Evolutionary conservation across 2,797 vertebrate genomes (phyloP).

Genomic region (Artibeus jamaicensis): DNA sequence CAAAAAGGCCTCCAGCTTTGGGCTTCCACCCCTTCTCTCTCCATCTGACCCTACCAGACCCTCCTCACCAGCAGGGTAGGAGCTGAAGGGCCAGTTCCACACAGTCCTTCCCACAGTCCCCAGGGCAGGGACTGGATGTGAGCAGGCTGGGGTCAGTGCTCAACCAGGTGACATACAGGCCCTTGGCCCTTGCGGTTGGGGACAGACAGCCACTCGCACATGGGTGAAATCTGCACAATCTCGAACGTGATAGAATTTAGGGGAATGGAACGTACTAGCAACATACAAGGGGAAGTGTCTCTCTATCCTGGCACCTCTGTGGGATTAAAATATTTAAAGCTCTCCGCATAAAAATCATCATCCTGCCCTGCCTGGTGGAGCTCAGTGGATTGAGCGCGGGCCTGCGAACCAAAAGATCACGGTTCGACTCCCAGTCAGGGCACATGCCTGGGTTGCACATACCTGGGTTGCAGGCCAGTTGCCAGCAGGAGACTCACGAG

Average conservation of each 20-base stretch:
- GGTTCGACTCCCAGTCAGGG: too few relatives aligned
- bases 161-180: neutral
- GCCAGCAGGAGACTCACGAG: too few relatives aligned
- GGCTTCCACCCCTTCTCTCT: neutral
- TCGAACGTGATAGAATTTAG: neutral
- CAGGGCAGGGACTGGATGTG: neutral
- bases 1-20: too few relatives aligned
- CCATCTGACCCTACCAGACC: neutral
- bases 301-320: too few relatives aligned
- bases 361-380: too few relatives aligned
- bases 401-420: too few relatives aligned
- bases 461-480: too few relatives aligned
- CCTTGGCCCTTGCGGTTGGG: too few relatives aligned
- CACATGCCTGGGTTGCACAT: too few relatives aligned
- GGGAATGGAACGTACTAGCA: too few relatives aligned
- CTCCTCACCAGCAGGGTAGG: neutral
- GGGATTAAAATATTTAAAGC: neutral
- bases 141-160: neutral
- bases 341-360: too few relatives aligned
- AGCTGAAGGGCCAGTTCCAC: neutral
- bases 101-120: neutral
- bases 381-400: too few relatives aligned
- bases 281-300: neutral
- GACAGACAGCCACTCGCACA: neutral
- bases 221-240: neutral